Base-by-base conservation (phyloP, 1,140 invertebrate species). In the Aphelenchoides avenae region DNA sequence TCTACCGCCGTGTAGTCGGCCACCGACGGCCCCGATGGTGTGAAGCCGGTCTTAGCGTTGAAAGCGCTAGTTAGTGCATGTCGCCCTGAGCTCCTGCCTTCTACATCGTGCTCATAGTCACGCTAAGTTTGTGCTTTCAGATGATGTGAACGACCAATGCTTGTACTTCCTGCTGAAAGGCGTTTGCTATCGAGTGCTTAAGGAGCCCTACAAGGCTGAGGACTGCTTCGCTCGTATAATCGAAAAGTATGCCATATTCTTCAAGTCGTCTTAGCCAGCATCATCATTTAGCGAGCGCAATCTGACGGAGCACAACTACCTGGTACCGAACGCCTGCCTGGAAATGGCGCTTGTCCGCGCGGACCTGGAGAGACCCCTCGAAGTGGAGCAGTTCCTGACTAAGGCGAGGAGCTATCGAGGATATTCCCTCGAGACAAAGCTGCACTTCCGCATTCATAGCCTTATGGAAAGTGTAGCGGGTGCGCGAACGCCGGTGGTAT, bases 391-490 rank as follows among this genome's bases (percentile, higher is more conserved):
- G 15, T 83, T 86, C 41, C 79, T 95, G 30, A 86, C 91, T 68
- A 86, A 87, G 66, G 87, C 88, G 27, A 42, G 60, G 41, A 30
- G 47, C 72, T 91, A 86, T 76, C 87, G 87, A n/a, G 86, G 87
- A 3, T 93, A 91, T 78, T 85, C 86, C 1, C 79, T 94, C 47
- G 90, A 94, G 73, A 91, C 89, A 0, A 83, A 89, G 43, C 80
- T 95, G 22, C 90, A 93, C 78, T 94, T 94, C 79, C 83, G 88
- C 64, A 87, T 94, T 61, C 90, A 94, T 36, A 37, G 39, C 20
- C 52, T 52, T 4, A 61, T 69, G 62, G 65, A 64, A 52, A n/a
- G n/a, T 11, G 20, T 52, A n/a, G n/a, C 31, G n/a, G 34, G 49
- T 15, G 49, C n/a, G n/a, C 3, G 49, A 51, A 51, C 49, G 4